Base-by-base conservation (phyloP, 2,888 invertebrate species). In the Criorhina ranunculi region DNA sequence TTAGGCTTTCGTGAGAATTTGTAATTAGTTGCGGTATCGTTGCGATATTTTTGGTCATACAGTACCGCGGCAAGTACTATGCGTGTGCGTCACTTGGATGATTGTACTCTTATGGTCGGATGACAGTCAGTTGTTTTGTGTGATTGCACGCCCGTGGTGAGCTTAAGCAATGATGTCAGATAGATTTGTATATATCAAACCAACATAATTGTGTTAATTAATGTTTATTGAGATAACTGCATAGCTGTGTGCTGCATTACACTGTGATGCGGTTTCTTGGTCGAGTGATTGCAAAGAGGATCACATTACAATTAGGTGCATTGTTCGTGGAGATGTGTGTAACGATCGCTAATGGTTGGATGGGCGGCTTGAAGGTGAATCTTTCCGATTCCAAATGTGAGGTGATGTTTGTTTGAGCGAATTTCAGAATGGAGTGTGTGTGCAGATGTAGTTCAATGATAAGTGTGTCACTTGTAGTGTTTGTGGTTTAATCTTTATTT, bases 141-240 rank as follows among this genome's bases (percentile, higher is more conserved):
- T 64, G 67, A 57, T 66, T 67, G 55, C 76, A 67, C 6, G 31
- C 49, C n/a, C 9, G 35, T 53, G 44, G 42, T 24, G 44, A 46
- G 59, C 62, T 64, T 44, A 57, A 69, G 73, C 51, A 73, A 79
- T 79, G 79, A 83, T 79, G 79, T 83, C 83, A 83, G 64, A 76
- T 55, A 31, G 35, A 51, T 66, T 53, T 11, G 69, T 55, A 9
- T 31, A 19, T 59, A n/a, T n/a, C n/a, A 31, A 51, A 78, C 35
- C 19, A 69, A 62, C 62, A 73, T 64, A 59, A 51, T 53, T 77
- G 73, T 79, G 79, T 75, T 79, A 69, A 75, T 79, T 83, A 60
- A 42, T 37, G 78, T 60, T 78, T 72, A 60, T 60, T 73, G 46
- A 60, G 24, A 24, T 24, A 24, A 24, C 24, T 24, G 24, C 24